Conservation (phyloP, 2,113 vertebrate species). For the Dicerorhinus sumatrensis region DNA sequence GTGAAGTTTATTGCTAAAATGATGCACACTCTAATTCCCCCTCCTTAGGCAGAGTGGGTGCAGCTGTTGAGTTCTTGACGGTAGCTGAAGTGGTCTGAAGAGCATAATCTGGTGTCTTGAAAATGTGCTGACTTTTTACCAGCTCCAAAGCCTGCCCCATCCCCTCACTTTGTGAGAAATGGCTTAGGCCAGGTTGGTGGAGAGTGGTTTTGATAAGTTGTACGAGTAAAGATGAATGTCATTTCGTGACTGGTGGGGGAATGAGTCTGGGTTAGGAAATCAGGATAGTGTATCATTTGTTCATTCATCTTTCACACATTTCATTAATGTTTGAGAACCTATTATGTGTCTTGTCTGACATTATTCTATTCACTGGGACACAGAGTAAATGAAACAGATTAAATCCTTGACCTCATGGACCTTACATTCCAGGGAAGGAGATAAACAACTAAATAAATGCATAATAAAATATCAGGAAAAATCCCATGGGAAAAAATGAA, state of each 20-base stretch:
- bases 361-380: neutral
- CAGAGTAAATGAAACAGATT: neutral
- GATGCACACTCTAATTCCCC: neutral
- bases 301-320: neutral
- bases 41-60: neutral
- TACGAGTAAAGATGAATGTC: neutral
- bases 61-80: neutral
- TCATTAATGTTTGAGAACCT: neutral
- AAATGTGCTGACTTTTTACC: neutral
- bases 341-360: neutral
- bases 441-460: neutral
- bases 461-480: neutral
- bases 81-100: neutral
- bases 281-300: neutral
- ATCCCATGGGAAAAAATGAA: neutral
- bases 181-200: neutral
- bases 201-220: neutral
- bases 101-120: neutral
- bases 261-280: neutral
- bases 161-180: neutral
- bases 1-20: slow-evolving; percentile 20
- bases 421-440: neutral
- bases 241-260: neutral
- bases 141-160: neutral
- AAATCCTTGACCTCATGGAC: neutral